phyloP scores from a whole-genome alignment of 2,888 invertebrate genomes.

The Entomobrya proxima region DNA sequence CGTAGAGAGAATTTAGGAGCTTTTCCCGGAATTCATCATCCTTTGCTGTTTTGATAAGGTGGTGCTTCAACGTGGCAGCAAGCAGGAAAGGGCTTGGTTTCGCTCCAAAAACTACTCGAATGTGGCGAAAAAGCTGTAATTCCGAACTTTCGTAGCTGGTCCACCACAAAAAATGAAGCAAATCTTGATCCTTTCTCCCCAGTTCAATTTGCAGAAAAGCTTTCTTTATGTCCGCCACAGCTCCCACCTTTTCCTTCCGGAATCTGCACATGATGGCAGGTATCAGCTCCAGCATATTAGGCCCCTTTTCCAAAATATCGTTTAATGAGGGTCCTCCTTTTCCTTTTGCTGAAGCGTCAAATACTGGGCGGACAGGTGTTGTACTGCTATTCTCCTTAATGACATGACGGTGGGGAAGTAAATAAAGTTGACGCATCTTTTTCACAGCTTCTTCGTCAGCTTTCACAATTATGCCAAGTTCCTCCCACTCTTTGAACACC shows the following conservation, averaged over 20 bases:
- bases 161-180: slow-evolving; percentile 75
- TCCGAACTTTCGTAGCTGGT: not conserved
- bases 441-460: slow-evolving; percentile 28
- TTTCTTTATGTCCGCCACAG: slow-evolving; percentile 75
- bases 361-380: slow-evolving; percentile 70
- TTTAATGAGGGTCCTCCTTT: slow-evolving; percentile 67
- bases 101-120: slow-evolving; percentile 62
- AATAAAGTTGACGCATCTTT: slow-evolving; percentile 28
- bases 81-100: slow-evolving; percentile 17
- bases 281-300: slow-evolving; percentile 63
- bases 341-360: slow-evolving; percentile 70
- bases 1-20: not conserved
- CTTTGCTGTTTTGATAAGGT: not conserved
- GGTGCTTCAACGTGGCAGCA: slow-evolving; percentile 7
- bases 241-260: slow-evolving; percentile 61
- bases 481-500: not conserved
- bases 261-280: slow-evolving; percentile 59
- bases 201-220: slow-evolving; percentile 76
- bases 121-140: not conserved
- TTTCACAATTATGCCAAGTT: slow-evolving; percentile 6
- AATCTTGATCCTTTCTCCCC: slow-evolving; percentile 73
- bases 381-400: slow-evolving; percentile 61
- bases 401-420: slow-evolving; percentile 69
- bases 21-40: not conserved
- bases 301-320: slow-evolving; percentile 70